Base-by-base conservation (phyloP, 1,140 invertebrate genomes). In the Panulirus ornatus region DNA sequence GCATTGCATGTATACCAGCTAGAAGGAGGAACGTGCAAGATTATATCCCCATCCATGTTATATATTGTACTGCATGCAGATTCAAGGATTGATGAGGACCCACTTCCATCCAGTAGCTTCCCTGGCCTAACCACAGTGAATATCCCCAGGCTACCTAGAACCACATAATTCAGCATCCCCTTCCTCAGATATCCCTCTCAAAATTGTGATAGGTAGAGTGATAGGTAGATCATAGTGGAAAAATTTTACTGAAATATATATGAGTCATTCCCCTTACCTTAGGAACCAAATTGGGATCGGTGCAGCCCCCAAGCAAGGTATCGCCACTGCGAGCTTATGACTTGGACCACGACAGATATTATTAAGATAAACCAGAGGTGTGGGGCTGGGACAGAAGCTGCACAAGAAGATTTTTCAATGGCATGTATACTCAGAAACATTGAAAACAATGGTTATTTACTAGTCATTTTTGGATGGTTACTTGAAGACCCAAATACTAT, bases 311-410 rank as follows among this genome's bases (percentile, higher is more conserved):
- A 27, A 47, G 73, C 84, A 86, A 86, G 73, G 84, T 78, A 19
- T 86, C 84, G 42, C 84, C 84, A 51, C 84, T 86, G 9, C 71
- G 84, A 36, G 84, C 84, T 19, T 86, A 86, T 76, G 84, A 86
- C 73, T 44, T 86, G 63, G 84, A 86, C 71, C 71, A 63, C 84
- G 30, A 54, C 47, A 75, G 84, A 36, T 86, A 58, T 38, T 86
- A 86, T 76, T 86, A 58, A 47, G 71, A 58, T 58, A 19, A 58
- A 58, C 54, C 19, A 58, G 14, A 58, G 54, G 2, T 22, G 19
- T 22, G 54, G 19, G 19, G 54, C 22, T 58, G 54, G 19, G 54
- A 11, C 44, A 47, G 5, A 58, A 58, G 54, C 22, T 58, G 22
- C 54, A 3, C 54, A 58, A 58, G 54, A 58, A 58, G 19, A 11